A percentile compares a stretch with the other conserved stretches of the same genome.
phyloP scores from a whole-genome alignment of 2,888 invertebrate genomes.

The Apotomis turbidana region DNA sequence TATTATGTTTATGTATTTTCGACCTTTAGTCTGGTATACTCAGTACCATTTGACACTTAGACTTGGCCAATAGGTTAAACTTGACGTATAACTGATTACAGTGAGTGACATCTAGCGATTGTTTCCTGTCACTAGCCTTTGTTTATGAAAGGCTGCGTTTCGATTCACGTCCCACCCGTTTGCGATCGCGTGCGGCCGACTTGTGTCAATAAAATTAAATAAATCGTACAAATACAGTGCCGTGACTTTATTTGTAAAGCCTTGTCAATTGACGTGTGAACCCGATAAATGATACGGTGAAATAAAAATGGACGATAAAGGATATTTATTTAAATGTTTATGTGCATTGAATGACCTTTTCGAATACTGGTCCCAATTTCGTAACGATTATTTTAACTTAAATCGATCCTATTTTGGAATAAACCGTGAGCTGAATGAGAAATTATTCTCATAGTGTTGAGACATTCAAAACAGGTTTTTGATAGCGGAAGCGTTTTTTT shows the following conservation, averaged over 20 bases:
- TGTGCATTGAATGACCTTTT: background rate
- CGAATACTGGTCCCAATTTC: background rate
- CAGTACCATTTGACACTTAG: too few relatives aligned
- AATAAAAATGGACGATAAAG: slow-evolving; percentile 6
- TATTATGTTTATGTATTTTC: too few relatives aligned
- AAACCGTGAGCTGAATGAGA: background rate
- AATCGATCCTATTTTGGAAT: background rate
- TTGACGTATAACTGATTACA: background rate
- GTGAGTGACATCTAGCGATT: slow-evolving; percentile 9
- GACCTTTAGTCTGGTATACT: too few relatives aligned
- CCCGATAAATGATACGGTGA: slow-evolving; percentile 4
- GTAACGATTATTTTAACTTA: background rate
- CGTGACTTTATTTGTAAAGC: slow-evolving; percentile 31
- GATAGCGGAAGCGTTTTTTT: slow-evolving; percentile 15
- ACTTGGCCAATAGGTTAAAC: background rate
- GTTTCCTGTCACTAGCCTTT: slow-evolving; percentile 13
- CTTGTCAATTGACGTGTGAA: slow-evolving; percentile 28
- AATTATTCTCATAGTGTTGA: background rate
- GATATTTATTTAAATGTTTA: slow-evolving; percentile 1
- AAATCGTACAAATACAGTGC: slow-evolving; percentile 20
- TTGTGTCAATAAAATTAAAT: slow-evolving; percentile 38
- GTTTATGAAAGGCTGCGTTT: slow-evolving; percentile 25
- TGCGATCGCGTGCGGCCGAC: slow-evolving; percentile 26
- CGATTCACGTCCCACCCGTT: slow-evolving; percentile 22
- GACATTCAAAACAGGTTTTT: slow-evolving; percentile 13